A percentile compares a stretch with the other conserved stretches of the same genome.
phyloP scores from a whole-genome alignment of 2,888 invertebrate species.

The Chymomyza caudatula region DNA sequence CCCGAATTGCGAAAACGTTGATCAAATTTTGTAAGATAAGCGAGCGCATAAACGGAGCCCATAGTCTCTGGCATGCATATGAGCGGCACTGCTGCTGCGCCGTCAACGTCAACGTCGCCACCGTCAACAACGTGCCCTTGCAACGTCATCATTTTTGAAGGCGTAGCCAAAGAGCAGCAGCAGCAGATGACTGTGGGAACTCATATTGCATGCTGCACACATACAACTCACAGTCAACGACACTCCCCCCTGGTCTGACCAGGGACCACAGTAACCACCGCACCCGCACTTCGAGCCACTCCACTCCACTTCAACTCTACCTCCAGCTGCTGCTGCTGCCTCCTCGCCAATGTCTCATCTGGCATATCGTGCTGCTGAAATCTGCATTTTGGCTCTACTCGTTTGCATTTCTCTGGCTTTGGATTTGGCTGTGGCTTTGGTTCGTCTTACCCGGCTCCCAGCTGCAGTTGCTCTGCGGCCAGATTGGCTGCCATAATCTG shows the following conservation, averaged over 20 bases:
- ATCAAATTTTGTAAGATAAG: conserved; percentile 72
- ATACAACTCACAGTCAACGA: conserved; percentile 33
- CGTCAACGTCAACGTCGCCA: conserved; percentile 15
- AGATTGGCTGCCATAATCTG: conserved; percentile 64
- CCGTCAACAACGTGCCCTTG: conserved; percentile 47
- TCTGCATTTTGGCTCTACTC: conserved; percentile 67
- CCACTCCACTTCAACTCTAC: too few relatives aligned
- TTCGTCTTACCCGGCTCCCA: background rate
- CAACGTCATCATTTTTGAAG: conserved; percentile 71
- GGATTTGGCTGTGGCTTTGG: too few relatives aligned
- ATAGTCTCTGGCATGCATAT: conserved; percentile 45
- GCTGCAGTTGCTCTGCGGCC: conserved; percentile 12
- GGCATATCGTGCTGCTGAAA: conserved; percentile 65
- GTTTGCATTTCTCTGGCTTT: conserved; percentile 58
- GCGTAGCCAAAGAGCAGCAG: conserved; percentile 70
- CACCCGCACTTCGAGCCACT: background rate
- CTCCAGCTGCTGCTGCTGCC: too few relatives aligned
- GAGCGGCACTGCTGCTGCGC: conserved; percentile 33
- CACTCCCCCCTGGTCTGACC: background rate
- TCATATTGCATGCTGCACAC: conserved; percentile 68
- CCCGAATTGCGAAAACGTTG: conserved; percentile 77
- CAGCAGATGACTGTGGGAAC: conserved; percentile 65
- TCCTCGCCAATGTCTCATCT: background rate
- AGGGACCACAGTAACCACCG: background rate
- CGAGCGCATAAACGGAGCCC: conserved; percentile 20